phyloP scores from a whole-genome alignment of 2,797 vertebrate species.

The Pygocentrus nattereri region DNA sequence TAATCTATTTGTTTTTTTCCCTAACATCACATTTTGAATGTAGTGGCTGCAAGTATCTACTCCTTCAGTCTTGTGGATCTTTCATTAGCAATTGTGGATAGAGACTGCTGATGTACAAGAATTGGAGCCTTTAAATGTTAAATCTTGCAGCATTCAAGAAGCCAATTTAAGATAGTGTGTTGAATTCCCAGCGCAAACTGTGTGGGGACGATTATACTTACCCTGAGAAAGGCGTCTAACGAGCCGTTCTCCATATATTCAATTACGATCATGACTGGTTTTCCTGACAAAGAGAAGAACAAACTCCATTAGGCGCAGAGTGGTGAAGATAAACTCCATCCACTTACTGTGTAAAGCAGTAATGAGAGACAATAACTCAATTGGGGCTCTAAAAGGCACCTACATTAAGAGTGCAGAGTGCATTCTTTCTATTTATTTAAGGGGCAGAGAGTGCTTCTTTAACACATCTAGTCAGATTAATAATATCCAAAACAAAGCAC shows the following conservation, averaged over 20 bases:
- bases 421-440: constrained; percentile 38
- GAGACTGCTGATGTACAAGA: not conserved
- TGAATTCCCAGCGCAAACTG: constrained; percentile 15
- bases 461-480: constrained; percentile 16
- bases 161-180: constrained; percentile 15
- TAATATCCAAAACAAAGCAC: constrained; percentile 16
- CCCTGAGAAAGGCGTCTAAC: constrained; percentile 97
- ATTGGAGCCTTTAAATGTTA: not conserved
- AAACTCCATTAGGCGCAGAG: constrained; percentile 50
- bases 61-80: not conserved
- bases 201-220: constrained; percentile 75
- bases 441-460: constrained; percentile 19
- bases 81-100: not conserved
- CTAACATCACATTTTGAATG: no score
- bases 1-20: no score
- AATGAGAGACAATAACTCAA: constrained; percentile 49
- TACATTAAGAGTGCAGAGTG: constrained; percentile 13
- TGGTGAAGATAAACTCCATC: constrained; percentile 42
- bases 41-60: no score
- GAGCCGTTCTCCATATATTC: constrained; percentile 99
- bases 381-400: constrained; percentile 32
- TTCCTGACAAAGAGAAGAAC: constrained; percentile 82
- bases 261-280: constrained; percentile 99
- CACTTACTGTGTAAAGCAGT: constrained; percentile 33
- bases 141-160: not conserved